phyloP scores from a whole-genome alignment of 2,888 invertebrate genomes.

The Schizotus pectinicornis region DNA sequence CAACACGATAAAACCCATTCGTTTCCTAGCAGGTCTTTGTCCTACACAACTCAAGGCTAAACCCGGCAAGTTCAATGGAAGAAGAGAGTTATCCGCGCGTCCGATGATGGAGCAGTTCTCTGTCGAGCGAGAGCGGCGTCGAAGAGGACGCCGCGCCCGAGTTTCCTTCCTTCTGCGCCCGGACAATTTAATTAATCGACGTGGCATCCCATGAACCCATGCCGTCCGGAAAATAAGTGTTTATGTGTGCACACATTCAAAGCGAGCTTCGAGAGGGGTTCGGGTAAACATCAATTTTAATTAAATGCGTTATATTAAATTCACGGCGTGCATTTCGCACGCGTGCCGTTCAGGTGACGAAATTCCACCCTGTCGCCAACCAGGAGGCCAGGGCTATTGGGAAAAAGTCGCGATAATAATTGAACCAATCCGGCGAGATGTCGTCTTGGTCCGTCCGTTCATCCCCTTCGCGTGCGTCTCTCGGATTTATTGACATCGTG shows the following conservation, averaged over 20 bases:
- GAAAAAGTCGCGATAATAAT: background rate
- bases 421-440: background rate
- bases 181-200: too few relatives aligned
- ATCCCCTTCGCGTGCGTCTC: too few relatives aligned
- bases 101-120: too few relatives aligned
- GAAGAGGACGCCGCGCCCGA: too few relatives aligned
- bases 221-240: background rate
- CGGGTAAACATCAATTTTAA: constrained; percentile 10
- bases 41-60: constrained; percentile 39
- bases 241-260: constrained; percentile 1
- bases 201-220: too few relatives aligned
- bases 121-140: too few relatives aligned
- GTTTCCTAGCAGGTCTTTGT: constrained; percentile 29
- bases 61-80: constrained; percentile 35
- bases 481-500: too few relatives aligned
- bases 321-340: background rate
- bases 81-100: background rate
- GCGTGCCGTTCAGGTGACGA: too few relatives aligned
- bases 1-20: constrained; percentile 9
- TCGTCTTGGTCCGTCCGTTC: too few relatives aligned
- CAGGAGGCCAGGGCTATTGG: too few relatives aligned
- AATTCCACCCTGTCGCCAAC: too few relatives aligned
- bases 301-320: constrained; percentile 3
- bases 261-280: background rate
- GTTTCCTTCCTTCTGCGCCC: too few relatives aligned